Base-by-base conservation (phyloP, 2,888 invertebrate species). In the Plebejus melissa region DNA sequence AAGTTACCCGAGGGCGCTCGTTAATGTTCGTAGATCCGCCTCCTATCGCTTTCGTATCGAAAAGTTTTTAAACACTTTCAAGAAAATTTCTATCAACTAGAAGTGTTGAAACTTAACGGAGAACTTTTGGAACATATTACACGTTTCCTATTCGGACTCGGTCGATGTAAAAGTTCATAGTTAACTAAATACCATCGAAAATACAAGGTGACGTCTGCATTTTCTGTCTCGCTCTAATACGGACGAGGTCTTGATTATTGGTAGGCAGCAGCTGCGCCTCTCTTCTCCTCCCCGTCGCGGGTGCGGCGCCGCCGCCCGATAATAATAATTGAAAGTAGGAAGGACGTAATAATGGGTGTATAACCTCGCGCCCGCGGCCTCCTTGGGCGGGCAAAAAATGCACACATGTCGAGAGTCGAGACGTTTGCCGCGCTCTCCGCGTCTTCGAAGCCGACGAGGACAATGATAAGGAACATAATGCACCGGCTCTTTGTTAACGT, bases 251-350 rank as follows among this genome's bases (percentile, higher is more conserved):
- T 93, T 92, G 93, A 93, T 94, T 94, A 93, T 94, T 93, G 94
- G 94, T 94, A 94, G 94, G 93, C 91, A 93, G 94, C 94, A 93
- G 94, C 93, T 94, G 94, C 90, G 93, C 91, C 93, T 93, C 93
- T 93, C 93, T 91, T 91, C 93, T 91, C 93, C 93, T 91, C 93
- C 92, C 92, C 91, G 88, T 86, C 88, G 88, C 91, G 90, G 88
- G 88, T 88, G 88, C 90, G 91, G 84, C 87, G 89, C 92, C 85
- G 89, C 89, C 92, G 90, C 93, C 93, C 91, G 93, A 91, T 93
- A 93, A 93, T 93, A 93, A 93, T 93, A 93, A 93, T 93, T 93
- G 93, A 93, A 93, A 93, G 93, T 93, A 93, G 93, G 93, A 93
- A 93, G 93, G 93, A 93, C 93, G 91, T 91, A 93, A 93, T 93